phyloP scores from a whole-genome alignment of 2,113 vertebrate genomes.

The Gavia stellata region DNA sequence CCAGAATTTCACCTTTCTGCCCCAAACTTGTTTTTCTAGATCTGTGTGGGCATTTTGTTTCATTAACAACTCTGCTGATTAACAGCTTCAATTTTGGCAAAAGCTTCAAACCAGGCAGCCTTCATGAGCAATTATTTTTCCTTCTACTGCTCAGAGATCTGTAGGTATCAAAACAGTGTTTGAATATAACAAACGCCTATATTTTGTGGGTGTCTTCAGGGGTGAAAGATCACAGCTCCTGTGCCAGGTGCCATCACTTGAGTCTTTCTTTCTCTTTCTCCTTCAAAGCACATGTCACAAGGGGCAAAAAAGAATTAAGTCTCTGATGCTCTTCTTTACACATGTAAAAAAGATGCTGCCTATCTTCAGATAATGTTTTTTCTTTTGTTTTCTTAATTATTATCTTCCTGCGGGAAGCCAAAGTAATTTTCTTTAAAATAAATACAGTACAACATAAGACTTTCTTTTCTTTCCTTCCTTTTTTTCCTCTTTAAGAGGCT shows the following conservation, averaged over 20 bases:
- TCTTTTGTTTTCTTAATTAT: slow-evolving; percentile 1
- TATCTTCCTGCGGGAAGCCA: background rate
- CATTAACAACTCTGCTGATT: background rate
- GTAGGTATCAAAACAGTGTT: background rate
- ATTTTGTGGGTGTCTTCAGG: background rate
- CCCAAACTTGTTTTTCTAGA: background rate
- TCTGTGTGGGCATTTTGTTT: background rate
- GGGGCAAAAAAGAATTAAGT: background rate
- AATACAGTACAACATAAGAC: background rate
- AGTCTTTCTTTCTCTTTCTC: background rate
- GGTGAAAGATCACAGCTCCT: background rate
- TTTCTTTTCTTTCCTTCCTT: background rate
- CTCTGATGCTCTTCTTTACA: background rate
- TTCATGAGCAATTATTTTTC: background rate
- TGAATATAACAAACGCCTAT: background rate
- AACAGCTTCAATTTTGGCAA: background rate
- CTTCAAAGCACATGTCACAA: background rate
- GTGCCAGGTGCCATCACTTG: background rate
- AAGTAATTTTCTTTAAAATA: slow-evolving; percentile 34
- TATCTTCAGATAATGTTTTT: background rate
- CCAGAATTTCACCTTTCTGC: background rate
- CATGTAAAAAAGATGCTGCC: background rate
- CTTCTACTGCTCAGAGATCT: background rate
- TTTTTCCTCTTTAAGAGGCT: background rate
- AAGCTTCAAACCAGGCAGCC: background rate